Percentiles rank a stretch among this genome's conserved stretches.
Evolutionary conservation across 2,113 vertebrate species (phyloP).

Genomic region (Dendrocopos noguchii): DNA sequence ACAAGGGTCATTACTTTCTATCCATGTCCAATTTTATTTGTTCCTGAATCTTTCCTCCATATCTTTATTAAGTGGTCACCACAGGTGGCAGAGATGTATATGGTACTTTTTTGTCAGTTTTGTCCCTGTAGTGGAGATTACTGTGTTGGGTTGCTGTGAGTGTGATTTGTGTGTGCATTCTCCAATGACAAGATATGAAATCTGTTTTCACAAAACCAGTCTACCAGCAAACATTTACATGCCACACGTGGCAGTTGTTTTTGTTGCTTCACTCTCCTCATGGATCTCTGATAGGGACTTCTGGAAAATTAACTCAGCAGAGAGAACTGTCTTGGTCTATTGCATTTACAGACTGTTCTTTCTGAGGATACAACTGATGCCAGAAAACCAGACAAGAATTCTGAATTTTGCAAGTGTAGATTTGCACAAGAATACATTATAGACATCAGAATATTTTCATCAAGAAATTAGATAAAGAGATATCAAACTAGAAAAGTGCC

Average conservation of each 20-base stretch:
- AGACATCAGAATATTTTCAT: background rate
- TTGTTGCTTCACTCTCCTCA: background rate
- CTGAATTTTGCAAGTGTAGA: background rate
- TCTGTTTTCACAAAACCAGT: background rate
- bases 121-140: background rate
- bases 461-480: background rate
- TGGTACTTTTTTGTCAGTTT: background rate
- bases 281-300: background rate
- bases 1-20: background rate
- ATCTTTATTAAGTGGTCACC: background rate
- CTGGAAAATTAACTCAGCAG: background rate
- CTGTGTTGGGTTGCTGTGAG: background rate
- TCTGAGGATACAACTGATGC: background rate
- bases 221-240: background rate
- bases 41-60: background rate
- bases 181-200: background rate
- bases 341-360: background rate
- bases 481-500: background rate
- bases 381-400: background rate
- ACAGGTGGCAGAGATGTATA: background rate
- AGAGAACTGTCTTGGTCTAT: background rate
- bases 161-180: background rate
- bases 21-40: conserved; percentile 3
- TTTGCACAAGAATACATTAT: background rate
- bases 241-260: background rate